Percentiles rank a stretch among this genome's conserved stretches.
phyloP scores from a whole-genome alignment of 2,888 invertebrate genomes.

The Callimorpha dominula region DNA sequence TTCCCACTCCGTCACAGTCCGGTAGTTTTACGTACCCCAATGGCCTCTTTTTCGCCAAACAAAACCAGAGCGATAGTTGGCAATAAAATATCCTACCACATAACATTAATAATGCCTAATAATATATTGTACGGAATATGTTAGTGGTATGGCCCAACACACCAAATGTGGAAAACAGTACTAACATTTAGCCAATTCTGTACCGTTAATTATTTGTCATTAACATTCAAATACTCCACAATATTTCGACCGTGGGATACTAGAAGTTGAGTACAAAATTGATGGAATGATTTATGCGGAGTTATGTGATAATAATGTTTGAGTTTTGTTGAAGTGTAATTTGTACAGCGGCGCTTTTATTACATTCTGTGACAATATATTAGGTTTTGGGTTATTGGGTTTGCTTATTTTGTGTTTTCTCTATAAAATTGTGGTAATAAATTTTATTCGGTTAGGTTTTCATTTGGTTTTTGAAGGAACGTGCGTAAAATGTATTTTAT shows the following conservation, averaged over 20 bases:
- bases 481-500: not conserved
- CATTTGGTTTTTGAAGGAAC: not conserved
- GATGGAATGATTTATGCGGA: constrained; percentile 19
- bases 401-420: constrained; percentile 4
- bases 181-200: constrained; percentile 45
- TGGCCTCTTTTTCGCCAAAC: constrained; percentile 9
- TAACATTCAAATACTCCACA: constrained; percentile 25
- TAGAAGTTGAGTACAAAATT: constrained; percentile 40
- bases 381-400: constrained; percentile 37
- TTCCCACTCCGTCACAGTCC: constrained; percentile 6
- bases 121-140: constrained; percentile 34
- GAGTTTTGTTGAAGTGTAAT: constrained; percentile 44
- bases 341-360: constrained; percentile 42
- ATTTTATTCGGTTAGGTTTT: not conserved
- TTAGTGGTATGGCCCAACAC: constrained; percentile 42
- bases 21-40: not conserved
- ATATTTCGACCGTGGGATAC: constrained; percentile 31
- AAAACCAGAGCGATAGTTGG: constrained; percentile 39
- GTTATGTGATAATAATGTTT: constrained; percentile 37
- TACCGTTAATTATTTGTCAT: constrained; percentile 49
- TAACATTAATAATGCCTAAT: constrained; percentile 45
- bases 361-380: constrained; percentile 36
- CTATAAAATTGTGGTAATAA: constrained; percentile 12
- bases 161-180: constrained; percentile 48
- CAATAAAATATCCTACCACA: constrained; percentile 40